Evolutionary conservation across 2,113 vertebrate genomes (phyloP), one percentile per base, ranked within the genome.

Genomic region (Osmerus mordax): DNA sequence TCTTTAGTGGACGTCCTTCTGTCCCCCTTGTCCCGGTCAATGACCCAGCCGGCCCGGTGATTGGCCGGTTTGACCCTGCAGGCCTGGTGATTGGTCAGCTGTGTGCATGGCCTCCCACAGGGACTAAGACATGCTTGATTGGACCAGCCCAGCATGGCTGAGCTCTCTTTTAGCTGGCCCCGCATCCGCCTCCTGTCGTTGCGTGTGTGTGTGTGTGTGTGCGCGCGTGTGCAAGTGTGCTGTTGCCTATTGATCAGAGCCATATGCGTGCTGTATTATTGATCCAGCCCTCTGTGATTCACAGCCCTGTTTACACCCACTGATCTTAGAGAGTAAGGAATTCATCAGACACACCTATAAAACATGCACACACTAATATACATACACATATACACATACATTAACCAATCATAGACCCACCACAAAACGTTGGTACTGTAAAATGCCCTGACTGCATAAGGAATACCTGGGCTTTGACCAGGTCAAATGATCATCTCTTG

Each of bases 81-180:
- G 41, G 41, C 63, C 72, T 61, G 16, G 51, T 88, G 81, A 87
- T 81, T 84, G 88, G 81, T 80, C 87, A 88, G 85, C 86, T 87
- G 85, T 86, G 83, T 82, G 82, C 66, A 29, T 79, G 81, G 76
- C 76, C 83, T 84, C 87, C 82, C 86, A 79, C 21, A 81, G 85
- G 83, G 83, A 54, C 73, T 67, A 76, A 85, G 74, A 83, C 87
- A 83, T 21, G 51, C 76, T 85, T 89, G 81, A 86, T 88, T 85
- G 77, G 88, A 61, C 79, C 71, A 68, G 32, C 80, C 78, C 85
- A 84, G 83, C 78, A 53, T 71, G 83, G 84, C 80, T 87, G 19
- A 64, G 61, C 60, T 55, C 86, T 86, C 78, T 88, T 83, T 83
- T 82, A 81, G 80, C 68, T 23, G 72, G 79, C 61, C 54, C 72